Base-by-base conservation (phyloP, 2,888 invertebrate genomes). In the Sceliomorpha sp. region DNA sequence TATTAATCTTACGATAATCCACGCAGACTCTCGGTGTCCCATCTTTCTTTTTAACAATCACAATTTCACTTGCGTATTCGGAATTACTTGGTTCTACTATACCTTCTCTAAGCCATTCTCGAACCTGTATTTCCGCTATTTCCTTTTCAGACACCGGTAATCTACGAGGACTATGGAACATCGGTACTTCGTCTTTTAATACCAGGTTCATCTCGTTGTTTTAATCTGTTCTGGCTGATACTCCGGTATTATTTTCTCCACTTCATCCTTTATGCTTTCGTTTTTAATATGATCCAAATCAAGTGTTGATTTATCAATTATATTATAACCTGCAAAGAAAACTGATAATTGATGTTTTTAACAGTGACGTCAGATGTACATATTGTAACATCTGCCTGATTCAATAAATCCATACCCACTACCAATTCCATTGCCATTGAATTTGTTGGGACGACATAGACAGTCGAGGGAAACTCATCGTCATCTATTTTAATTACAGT, bases 271-370 rank as follows among this genome's bases (percentile, higher is more conserved):
- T 32, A 32, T 32, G 6, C 32, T 6, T 32, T 32, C 6, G 9
- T 32, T 10, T 32, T 32, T 32, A 10, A 32, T 32, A 32, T 32
- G 32, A 10, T 32, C 10, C 9, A 9, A 12, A 10, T 32, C 10
- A 32, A 32, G 32, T 12, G 32, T 32, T 12, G 10, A 32, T 32
- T 32, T 2, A 32, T 32, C 32, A 32, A 32, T 32, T 5, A 32
- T 6, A 32, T 32, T 32, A 32, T 32, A 6, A 32, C 32, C 32
- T 32, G 32, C 32, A 32, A 32, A 32, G 6, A 32, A 32, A 32
- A 32, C 32, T 5, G 32, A 32, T 32, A 5, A 24, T 24, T 24
- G 4, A 24, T 24, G 32, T 32, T 32, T 32, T 32, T 32, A 32
- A 32, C 12, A 32, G 10, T 32, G 12, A 5, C 32, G 12, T 9